A percentile compares a stretch with the other conserved stretches of the same genome.
Evolutionary conservation across 2,888 invertebrate genomes (phyloP).

Genomic region (Stegana nigrithorax): DNA sequence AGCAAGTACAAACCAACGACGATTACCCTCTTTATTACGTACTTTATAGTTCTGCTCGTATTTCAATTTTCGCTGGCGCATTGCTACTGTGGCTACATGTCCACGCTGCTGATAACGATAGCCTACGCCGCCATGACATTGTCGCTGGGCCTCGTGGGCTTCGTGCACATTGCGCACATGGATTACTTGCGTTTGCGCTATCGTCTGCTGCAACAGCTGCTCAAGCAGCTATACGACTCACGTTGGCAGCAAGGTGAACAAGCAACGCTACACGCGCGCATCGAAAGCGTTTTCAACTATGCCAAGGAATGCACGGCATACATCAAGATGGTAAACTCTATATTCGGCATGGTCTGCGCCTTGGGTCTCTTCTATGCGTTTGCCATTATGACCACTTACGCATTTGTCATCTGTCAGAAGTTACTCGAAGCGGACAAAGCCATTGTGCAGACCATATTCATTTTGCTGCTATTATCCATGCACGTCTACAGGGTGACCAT

Average conservation of each 20-base stretch:
- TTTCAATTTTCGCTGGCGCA: slow-evolving; percentile 46
- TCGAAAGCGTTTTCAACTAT: slow-evolving; percentile 36
- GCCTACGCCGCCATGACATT: slow-evolving; percentile 48
- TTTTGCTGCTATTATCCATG: slow-evolving; percentile 46
- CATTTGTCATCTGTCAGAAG: slow-evolving; percentile 58
- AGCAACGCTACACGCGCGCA: slow-evolving; percentile 15
- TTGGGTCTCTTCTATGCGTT: slow-evolving; percentile 59
- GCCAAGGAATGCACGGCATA: slow-evolving; percentile 45
- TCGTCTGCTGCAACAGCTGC: slow-evolving; percentile 48
- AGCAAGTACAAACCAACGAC: slow-evolving; percentile 47
- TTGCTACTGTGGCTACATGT: slow-evolving; percentile 50
- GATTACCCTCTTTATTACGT: slow-evolving; percentile 26
- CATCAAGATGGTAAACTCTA: slow-evolving; percentile 46
- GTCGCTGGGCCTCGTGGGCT: slow-evolving; percentile 43
- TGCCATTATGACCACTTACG: slow-evolving; percentile 51
- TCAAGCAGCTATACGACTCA: slow-evolving; percentile 34
- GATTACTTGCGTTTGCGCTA: slow-evolving; percentile 60
- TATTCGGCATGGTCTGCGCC: slow-evolving; percentile 43
- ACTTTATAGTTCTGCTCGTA: slow-evolving; percentile 36
- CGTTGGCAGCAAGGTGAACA: neutral
- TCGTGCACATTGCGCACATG: slow-evolving; percentile 52
- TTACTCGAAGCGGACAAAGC: slow-evolving; percentile 35
- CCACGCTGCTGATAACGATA: slow-evolving; percentile 45
- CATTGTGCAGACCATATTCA: slow-evolving; percentile 42
- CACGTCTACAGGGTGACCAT: slow-evolving; percentile 54